Percentiles rank a stretch among this genome's conserved stretches.
These are phyloP conservation scores for Butastur rufipennis DNA, from an alignment of 2,113 vertebrate genomes.

Conservation along the genomic window DNA sequence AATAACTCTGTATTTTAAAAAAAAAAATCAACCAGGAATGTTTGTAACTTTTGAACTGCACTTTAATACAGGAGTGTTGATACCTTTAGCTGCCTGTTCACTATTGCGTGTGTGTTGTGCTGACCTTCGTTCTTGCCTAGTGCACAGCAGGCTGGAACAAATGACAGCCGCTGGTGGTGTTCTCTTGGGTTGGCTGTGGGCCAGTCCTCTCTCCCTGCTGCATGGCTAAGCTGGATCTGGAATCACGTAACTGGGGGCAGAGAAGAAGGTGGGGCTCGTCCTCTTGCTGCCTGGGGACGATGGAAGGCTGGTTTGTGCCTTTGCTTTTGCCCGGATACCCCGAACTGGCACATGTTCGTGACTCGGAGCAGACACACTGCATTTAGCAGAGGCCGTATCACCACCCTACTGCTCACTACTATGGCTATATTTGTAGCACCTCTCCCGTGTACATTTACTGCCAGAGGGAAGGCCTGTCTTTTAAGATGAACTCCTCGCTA, in stretches of 20 bases:
- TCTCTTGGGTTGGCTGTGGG: neutral
- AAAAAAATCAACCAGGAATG: constrained; percentile 5
- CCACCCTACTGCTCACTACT: neutral
- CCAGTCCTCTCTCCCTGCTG: neutral
- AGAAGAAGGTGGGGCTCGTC: neutral
- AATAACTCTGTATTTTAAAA: neutral
- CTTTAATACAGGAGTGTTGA: constrained; percentile 71
- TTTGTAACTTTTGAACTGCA: constrained; percentile 66
- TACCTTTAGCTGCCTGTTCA: constrained; percentile 16
- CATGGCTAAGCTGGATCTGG: neutral
- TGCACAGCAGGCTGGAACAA: neutral
- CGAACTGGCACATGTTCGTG: accelerated
- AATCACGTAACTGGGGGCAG: neutral
- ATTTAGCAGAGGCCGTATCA: accelerated
- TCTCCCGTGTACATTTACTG: neutral
- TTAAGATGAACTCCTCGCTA: neutral
- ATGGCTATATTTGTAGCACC: neutral
- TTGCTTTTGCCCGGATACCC: neutral
- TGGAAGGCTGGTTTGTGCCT: neutral
- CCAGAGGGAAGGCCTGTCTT: neutral
- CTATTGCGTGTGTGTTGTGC: neutral
- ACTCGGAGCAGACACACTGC: neutral
- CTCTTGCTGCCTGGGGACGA: neutral
- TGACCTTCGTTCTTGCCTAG: neutral
- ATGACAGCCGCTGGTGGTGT: neutral